Conservation (phyloP, 92 coral and sea anemone species). For the Meandrina meandrites region DNA sequence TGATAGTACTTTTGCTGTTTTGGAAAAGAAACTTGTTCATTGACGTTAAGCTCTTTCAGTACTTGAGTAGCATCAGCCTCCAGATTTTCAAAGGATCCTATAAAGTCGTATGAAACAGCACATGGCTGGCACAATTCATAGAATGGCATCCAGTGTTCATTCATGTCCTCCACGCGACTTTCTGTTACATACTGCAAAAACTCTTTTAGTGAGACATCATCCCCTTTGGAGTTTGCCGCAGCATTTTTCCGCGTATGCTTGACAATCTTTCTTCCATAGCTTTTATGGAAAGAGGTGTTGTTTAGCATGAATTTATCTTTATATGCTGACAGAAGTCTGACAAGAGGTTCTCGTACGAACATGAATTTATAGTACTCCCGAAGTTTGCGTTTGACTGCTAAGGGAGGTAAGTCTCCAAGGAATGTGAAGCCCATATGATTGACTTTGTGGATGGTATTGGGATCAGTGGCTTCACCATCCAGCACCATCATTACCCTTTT, state of each 20-base stretch:
- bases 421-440: conserved; percentile 57
- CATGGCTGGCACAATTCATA: conserved; percentile 78
- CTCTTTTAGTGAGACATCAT: conserved; percentile 56
- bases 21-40: conserved; percentile 69
- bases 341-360: conserved; percentile 84
- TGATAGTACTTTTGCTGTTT: conserved; percentile 60
- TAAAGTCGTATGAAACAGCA: conserved; percentile 71
- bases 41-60: conserved; percentile 48
- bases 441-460: conserved; percentile 52
- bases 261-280: conserved; percentile 57
- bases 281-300: conserved; percentile 44
- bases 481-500: conserved; percentile 73
- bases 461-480: conserved; percentile 45
- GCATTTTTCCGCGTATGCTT: conserved; percentile 50
- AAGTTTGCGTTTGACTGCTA: conserved; percentile 53
- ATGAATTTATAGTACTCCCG: conserved; percentile 74
- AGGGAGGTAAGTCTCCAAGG: conserved; percentile 64
- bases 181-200: conserved; percentile 60
- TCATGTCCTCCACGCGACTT: conserved; percentile 51
- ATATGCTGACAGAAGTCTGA: conserved; percentile 72
- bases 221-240: conserved; percentile 18
- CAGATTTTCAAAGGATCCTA: conserved; percentile 77
- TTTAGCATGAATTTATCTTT: conserved; percentile 55
- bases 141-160: conserved; percentile 84
- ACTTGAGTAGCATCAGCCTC: conserved; percentile 63